A percentile compares a stretch with the other conserved stretches of the same genome.
Conservation (phyloP, 2,888 invertebrate species). For the Aspidiotus destructor region DNA sequence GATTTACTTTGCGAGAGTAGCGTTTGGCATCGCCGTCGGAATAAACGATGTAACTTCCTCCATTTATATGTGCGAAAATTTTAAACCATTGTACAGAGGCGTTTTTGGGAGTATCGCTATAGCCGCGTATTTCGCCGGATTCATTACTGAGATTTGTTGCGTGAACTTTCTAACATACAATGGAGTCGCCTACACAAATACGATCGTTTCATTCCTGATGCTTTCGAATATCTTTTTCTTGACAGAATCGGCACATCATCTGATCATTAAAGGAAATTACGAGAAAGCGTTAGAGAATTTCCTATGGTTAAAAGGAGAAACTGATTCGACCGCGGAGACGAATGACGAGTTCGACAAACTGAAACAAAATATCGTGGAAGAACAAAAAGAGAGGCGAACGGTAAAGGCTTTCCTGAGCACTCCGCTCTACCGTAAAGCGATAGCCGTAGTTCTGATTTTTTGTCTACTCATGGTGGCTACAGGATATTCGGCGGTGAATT, state of each 20-base stretch:
- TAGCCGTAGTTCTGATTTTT: not conserved
- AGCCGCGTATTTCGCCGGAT: conserved; percentile 36
- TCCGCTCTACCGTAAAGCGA: conserved; percentile 5
- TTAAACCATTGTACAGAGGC: conserved; percentile 35
- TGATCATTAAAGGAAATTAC: conserved; percentile 32
- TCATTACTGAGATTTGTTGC: conserved; percentile 36
- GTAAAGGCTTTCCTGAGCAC: not conserved
- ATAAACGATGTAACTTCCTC: conserved; percentile 37
- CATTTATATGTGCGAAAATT: conserved; percentile 37
- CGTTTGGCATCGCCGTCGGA: conserved; percentile 37
- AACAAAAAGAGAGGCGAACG: not conserved
- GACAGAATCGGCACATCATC: conserved; percentile 36
- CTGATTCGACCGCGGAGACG: not conserved
- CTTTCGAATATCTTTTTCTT: conserved; percentile 34
- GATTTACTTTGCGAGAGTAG: conserved; percentile 35
- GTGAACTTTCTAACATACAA: conserved; percentile 36
- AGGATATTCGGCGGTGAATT: conserved; percentile 7
- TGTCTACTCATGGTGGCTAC: conserved; percentile 5
- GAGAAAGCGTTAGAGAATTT: conserved; percentile 30
- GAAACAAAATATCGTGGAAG: not conserved
- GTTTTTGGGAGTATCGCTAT: conserved; percentile 36
- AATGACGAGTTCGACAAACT: conserved; percentile 12
- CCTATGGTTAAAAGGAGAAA: conserved; percentile 8
- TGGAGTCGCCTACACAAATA: conserved; percentile 33
- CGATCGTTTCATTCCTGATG: conserved; percentile 34